Evolutionary conservation across 2,113 vertebrate genomes (phyloP), one percentile per base, ranked within the genome.

Genomic region (Centrocercus urophasianus): DNA sequence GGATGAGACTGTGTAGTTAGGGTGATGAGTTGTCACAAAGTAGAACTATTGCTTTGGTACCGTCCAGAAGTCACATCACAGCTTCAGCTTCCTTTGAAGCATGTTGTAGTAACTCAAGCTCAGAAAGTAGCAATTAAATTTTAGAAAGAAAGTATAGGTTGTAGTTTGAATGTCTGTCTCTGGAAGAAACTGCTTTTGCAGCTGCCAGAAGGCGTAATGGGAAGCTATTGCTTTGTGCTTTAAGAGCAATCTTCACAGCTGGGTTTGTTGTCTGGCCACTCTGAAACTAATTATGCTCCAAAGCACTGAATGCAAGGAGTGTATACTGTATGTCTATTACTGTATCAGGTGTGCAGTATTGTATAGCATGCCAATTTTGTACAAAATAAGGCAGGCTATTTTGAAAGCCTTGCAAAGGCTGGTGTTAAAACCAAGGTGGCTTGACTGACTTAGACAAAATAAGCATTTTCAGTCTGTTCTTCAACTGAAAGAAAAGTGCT

Each of bases 31-130:
- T 91, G 40, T 48, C 20, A 4, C 11, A 15, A 72, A 72, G 59
- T 30, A 69, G 66, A 48, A 48, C 22, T 1, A 3, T 40, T 79
- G n/a, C 59, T 85, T 65, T 79, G 54, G 28, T 72, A 24, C 0
- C 0, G 19, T 57, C 13, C 14, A 75, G 47, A 12, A 0, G 1
- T 20, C 67, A 18, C 2, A 1, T n/a, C 77, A 2, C 11, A 10
- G 43, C 30, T 91, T 66, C 42, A 22, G 52, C 52, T 54, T 54
- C 52, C 52, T 42, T 60, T 76, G 40, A 76, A 56, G 32, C 6
- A 10, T 16, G 43, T n/a, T 56, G 25, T n/a, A 56, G 25, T 50
- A 61, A 82, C 28, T 93, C 8, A 2, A 2, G 81, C 60, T 83
- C 28, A 28, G 86, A 83, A 32, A 24, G 19, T 47, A 10, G 6